Conservation (phyloP, 2,113 vertebrate genomes). For the Apistogramma diplotaenia region DNA sequence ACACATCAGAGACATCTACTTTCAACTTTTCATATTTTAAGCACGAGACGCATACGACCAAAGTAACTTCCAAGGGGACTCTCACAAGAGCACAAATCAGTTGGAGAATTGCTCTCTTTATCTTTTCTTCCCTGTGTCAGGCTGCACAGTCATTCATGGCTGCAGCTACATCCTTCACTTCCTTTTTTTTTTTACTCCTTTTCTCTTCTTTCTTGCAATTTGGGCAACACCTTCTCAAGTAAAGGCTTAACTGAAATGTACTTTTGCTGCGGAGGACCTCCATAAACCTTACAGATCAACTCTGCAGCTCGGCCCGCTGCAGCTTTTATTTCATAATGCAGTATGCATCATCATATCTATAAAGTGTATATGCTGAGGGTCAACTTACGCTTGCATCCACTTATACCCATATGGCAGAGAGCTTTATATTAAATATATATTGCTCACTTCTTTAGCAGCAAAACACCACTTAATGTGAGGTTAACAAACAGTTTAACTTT, state of each 20-base stretch:
- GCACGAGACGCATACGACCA: conserved; percentile 29
- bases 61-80: conserved; percentile 51
- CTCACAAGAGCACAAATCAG: conserved; percentile 53
- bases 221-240: conserved; percentile 18
- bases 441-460: conserved; percentile 11
- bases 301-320: neutral
- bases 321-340: neutral
- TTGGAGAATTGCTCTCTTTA: conserved; percentile 62
- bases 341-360: neutral
- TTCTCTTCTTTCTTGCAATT: conserved; percentile 39
- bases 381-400: neutral
- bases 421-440: neutral
- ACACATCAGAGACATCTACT: conserved; percentile 3
- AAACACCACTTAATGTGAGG: neutral
- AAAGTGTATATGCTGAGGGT: conserved; percentile 3
- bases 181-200: neutral
- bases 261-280: neutral
- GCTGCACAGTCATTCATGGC: conserved; percentile 18
- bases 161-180: conserved; percentile 7
- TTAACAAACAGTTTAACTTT: neutral
- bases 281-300: neutral
- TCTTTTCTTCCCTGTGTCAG: conserved; percentile 19
- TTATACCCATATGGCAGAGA: neutral
- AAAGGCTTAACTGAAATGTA: conserved; percentile 40
- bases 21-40: conserved; percentile 23